Evolutionary conservation across 2,888 invertebrate genomes (phyloP).

Genomic region (Platycheirus rosarum): DNA sequence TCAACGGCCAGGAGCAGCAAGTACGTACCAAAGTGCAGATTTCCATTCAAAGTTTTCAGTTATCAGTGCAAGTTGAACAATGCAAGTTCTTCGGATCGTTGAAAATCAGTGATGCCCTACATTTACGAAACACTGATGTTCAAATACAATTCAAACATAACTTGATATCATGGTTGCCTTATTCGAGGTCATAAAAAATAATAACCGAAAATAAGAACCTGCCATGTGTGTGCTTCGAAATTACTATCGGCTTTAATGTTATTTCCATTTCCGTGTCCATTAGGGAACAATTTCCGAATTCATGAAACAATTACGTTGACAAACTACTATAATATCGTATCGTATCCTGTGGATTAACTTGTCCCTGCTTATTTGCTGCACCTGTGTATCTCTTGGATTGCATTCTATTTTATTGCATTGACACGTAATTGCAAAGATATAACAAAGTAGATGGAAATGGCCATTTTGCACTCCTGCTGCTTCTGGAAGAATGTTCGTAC

Average conservation of each 20-base stretch:
- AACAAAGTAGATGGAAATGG: constrained; percentile 75
- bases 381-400: constrained; percentile 44
- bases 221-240: not conserved
- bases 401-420: constrained; percentile 32
- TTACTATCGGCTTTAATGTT: constrained; percentile 17
- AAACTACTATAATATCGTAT: constrained; percentile 5
- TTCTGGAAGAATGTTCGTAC: constrained; percentile 80
- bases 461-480: constrained; percentile 80
- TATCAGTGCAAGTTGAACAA: constrained; percentile 1
- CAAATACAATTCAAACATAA: not conserved
- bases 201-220: not conserved
- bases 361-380: constrained; percentile 46
- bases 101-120: not conserved
- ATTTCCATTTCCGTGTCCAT: constrained; percentile 22
- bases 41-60: not conserved
- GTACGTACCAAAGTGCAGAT: no score
- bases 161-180: not conserved
- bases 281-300: constrained; percentile 42
- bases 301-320: constrained; percentile 32
- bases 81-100: not conserved
- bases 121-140: not conserved
- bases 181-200: constrained; percentile 4
- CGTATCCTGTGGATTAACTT: constrained; percentile 17
- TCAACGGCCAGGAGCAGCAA: no score
- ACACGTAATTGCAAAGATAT: constrained; percentile 16